A percentile compares a stretch with the other conserved stretches of the same genome.
Evolutionary conservation across 2,113 vertebrate species (phyloP).

Genomic region (Xenopus borealis): DNA sequence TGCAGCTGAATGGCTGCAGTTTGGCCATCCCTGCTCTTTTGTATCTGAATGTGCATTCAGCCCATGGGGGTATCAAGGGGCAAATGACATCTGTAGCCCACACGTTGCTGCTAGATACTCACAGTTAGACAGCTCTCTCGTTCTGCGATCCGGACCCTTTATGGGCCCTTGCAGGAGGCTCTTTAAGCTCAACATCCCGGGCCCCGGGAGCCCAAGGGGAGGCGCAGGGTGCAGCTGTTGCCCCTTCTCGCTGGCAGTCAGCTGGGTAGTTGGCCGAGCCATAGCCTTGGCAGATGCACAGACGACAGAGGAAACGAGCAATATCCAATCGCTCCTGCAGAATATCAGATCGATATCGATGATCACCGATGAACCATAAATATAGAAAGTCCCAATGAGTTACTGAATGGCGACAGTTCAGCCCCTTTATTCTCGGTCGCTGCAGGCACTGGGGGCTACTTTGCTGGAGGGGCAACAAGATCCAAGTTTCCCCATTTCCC

Average conservation of each 20-base stretch:
- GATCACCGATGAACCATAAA: not conserved
- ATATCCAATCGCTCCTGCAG: not conserved
- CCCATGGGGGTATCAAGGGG: no score
- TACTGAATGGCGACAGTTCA: not conserved
- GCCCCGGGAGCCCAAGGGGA: conserved; percentile 29
- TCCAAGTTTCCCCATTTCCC: conserved; percentile 9
- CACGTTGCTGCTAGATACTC: not conserved
- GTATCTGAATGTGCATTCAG: no score
- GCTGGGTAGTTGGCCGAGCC: conserved; percentile 38
- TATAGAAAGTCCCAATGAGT: no score
- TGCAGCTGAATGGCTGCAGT: no score
- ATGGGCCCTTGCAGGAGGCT: conserved; percentile 49
- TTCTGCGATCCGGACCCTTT: conserved; percentile 45
- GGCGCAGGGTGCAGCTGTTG: conserved; percentile 6
- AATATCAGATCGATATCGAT: no score
- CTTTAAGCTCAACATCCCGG: conserved; percentile 45
- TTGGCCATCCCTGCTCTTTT: no score
- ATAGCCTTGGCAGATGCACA: conserved; percentile 8
- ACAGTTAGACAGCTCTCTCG: conserved; percentile 29
- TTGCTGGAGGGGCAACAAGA: not conserved
- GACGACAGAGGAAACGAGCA: not conserved
- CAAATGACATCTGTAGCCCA: no score
- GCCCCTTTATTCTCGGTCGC: not conserved
- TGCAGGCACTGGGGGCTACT: conserved; percentile 34
- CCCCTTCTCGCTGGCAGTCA: conserved; percentile 20